Evolutionary conservation across 1,140 invertebrate species (phyloP).

Genomic region (Tribolium madens): DNA sequence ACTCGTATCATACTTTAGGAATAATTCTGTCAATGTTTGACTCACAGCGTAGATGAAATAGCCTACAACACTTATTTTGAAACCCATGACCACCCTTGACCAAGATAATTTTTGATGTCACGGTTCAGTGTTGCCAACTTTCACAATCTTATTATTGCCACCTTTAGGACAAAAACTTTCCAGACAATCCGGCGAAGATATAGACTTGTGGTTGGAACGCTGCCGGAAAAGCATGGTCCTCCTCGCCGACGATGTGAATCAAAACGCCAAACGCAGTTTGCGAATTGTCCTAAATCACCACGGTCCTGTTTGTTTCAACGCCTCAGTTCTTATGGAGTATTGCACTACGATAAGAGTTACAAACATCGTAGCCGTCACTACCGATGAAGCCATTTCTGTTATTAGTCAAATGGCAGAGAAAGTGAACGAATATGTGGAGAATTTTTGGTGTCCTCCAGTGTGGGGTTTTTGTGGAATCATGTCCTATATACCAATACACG

Average conservation of each 20-base stretch:
- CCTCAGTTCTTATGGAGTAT: slow-evolving; percentile 65
- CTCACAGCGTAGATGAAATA: no score
- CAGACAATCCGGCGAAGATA: slow-evolving; percentile 47
- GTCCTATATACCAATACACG: slow-evolving; percentile 66
- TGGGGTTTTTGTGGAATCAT: slow-evolving; percentile 70
- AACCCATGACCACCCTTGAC: no score
- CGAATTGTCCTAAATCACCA: slow-evolving; percentile 66
- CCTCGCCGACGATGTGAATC: slow-evolving; percentile 64
- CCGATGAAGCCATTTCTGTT: slow-evolving; percentile 66
- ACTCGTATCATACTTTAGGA: no score
- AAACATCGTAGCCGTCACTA: slow-evolving; percentile 68
- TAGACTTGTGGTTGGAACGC: slow-evolving; percentile 48
- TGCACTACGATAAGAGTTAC: slow-evolving; percentile 62
- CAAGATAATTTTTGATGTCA: no score
- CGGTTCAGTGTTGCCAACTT: no score
- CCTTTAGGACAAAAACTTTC: slow-evolving; percentile 5
- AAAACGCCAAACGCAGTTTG: slow-evolving; percentile 64
- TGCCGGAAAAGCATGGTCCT: slow-evolving; percentile 47
- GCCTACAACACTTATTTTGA: no score
- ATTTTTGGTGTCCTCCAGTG: slow-evolving; percentile 69
- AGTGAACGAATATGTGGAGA: slow-evolving; percentile 64
- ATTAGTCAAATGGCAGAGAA: slow-evolving; percentile 63
- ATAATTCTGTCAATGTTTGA: no score
- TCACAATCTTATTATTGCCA: no score
- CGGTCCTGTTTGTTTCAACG: slow-evolving; percentile 68